Conservation (phyloP, 2,797 vertebrate species). For the Aldrovandia affinis region DNA sequence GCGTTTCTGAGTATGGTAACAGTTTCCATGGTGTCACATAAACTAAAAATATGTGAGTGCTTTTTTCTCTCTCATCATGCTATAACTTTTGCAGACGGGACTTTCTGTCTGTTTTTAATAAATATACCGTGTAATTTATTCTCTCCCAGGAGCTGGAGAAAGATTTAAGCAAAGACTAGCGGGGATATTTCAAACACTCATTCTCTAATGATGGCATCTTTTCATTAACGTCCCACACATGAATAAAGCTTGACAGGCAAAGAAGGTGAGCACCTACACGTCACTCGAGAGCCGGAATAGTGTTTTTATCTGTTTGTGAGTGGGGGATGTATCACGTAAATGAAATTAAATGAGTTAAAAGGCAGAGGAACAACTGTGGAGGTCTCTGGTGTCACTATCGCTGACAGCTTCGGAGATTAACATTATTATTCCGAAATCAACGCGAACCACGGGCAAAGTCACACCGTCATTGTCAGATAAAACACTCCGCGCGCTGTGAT, state of each 20-base stretch:
- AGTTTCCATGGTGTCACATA: background rate
- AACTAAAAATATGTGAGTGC: background rate
- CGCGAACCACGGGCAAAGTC: background rate
- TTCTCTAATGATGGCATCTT: background rate
- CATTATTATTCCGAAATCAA: background rate
- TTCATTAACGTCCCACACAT: slow-evolving; percentile 1
- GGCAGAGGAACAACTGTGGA: background rate
- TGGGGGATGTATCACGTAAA: background rate
- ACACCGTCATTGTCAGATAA: background rate
- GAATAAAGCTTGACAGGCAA: background rate
- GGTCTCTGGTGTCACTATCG: background rate
- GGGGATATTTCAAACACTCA: background rate
- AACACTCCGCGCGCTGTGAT: background rate
- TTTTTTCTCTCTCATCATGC: background rate
- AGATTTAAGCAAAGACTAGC: background rate
- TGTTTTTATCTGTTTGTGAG: background rate
- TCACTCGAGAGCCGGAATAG: background rate
- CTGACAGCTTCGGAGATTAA: background rate
- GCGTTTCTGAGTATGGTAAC: background rate
- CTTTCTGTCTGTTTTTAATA: background rate
- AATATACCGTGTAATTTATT: background rate
- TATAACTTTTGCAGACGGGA: background rate
- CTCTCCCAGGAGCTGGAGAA: background rate
- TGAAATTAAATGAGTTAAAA: background rate
- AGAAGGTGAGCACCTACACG: background rate